Conservation (phyloP, 2,797 vertebrate genomes). For the Coendou prehensilis region DNA sequence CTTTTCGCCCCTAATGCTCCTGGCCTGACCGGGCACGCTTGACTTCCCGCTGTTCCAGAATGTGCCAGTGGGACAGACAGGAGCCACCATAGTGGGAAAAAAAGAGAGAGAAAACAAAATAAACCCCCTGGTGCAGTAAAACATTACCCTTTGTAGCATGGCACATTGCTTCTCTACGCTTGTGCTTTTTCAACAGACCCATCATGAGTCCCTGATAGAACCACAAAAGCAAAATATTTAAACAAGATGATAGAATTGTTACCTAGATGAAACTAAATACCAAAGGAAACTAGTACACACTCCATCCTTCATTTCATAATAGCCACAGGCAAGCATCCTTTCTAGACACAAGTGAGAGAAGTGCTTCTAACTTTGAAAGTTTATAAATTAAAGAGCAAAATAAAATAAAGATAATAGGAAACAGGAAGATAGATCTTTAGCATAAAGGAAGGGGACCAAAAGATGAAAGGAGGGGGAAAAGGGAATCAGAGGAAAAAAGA, state of each 20-base stretch:
- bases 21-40: neutral
- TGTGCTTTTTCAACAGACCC: neutral
- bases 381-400: neutral
- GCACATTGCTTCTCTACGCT: neutral
- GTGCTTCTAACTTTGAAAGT: neutral
- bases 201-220: neutral
- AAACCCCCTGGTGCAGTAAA: neutral
- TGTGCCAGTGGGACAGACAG: neutral
- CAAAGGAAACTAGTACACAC: neutral
- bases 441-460: neutral
- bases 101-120: neutral
- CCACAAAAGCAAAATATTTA: neutral
- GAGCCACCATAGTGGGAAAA: neutral
- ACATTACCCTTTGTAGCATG: neutral
- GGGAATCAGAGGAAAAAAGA: neutral
- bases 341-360: neutral
- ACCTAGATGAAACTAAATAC: neutral
- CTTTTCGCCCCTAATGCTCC: neutral
- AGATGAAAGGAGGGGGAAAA: neutral
- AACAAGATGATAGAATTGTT: neutral
- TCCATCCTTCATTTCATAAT: neutral
- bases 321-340: neutral
- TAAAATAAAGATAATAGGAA: neutral
- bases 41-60: neutral
- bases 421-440: neutral